phyloP scores from a whole-genome alignment of 1,140 invertebrate species.

The Branchinecta lynchi region DNA sequence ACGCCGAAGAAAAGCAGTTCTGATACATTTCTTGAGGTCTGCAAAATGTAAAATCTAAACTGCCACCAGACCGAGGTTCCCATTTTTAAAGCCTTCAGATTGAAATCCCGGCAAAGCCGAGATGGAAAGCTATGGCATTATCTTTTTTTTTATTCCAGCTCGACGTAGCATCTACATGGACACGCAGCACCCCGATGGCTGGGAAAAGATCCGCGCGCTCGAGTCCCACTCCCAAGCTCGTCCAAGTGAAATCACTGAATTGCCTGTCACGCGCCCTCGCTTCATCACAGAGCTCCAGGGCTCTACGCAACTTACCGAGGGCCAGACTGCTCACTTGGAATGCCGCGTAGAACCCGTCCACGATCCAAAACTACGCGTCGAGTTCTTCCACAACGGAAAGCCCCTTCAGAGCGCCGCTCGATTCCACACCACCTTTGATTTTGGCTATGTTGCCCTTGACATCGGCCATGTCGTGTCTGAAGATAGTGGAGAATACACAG shows the following conservation, averaged over 20 bases:
- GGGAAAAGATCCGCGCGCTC: constrained; percentile 76
- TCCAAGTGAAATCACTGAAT: constrained; percentile 62
- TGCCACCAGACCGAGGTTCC: too few relatives aligned
- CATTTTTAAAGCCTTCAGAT: too few relatives aligned
- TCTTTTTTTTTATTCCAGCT: constrained; percentile 35
- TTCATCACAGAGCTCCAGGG: constrained; percentile 62
- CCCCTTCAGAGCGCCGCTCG: constrained; percentile 65
- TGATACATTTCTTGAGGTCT: too few relatives aligned
- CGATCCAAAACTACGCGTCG: constrained; percentile 72
- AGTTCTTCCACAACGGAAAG: constrained; percentile 82
- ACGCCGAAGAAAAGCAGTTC: too few relatives aligned
- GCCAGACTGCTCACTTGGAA: constrained; percentile 75
- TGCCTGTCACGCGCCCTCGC: constrained; percentile 53
- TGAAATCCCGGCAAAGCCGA: too few relatives aligned
- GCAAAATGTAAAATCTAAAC: too few relatives aligned
- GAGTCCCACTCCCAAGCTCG: constrained; percentile 63
- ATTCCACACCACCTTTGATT: constrained; percentile 86
- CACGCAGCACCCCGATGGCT: constrained; percentile 77
- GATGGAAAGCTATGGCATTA: too few relatives aligned
- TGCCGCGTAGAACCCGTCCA: constrained; percentile 79
- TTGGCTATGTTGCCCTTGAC: constrained; percentile 84
- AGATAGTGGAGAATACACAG: constrained; percentile 86
- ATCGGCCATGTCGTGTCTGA: constrained; percentile 75
- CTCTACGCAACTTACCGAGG: constrained; percentile 65
- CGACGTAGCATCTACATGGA: constrained; percentile 69